Percentiles rank a stretch among this genome's conserved stretches.
phyloP scores from a whole-genome alignment of 1,140 invertebrate species.

The Drosophila sturtevanti region DNA sequence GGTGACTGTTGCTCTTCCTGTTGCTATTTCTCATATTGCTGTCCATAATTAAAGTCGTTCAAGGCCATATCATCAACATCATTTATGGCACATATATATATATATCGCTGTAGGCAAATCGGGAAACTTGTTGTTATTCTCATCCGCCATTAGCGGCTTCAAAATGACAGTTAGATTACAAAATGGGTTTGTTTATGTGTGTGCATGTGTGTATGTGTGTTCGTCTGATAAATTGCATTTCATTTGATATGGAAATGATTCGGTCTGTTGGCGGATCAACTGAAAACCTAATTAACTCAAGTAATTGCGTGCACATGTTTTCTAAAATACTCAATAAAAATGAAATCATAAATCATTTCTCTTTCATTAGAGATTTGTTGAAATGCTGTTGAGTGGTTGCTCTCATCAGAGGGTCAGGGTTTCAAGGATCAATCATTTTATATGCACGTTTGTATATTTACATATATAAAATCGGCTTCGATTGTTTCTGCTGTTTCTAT shows the following conservation, averaged over 20 bases:
- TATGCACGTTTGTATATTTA: too few species aligned
- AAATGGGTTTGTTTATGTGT: background rate
- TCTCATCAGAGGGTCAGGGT: too few species aligned
- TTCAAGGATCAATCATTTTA: too few species aligned
- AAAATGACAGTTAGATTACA: constrained; percentile 6
- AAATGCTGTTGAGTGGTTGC: too few species aligned
- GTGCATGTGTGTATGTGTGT: background rate
- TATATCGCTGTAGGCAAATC: background rate
- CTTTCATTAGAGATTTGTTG: background rate
- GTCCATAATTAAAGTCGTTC: background rate
- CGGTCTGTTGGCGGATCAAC: background rate
- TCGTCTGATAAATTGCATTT: constrained; percentile 10
- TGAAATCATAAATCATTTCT: background rate
- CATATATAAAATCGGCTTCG: too few species aligned
- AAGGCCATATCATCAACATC: background rate
- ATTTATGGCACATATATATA: background rate
- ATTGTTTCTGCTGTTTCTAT: too few species aligned
- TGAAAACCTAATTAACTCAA: constrained; percentile 8
- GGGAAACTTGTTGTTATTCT: background rate
- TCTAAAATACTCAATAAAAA: background rate
- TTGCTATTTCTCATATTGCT: background rate
- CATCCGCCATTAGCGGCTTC: background rate
- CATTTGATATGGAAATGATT: constrained; percentile 4
- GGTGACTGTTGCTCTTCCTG: background rate
- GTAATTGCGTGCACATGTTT: background rate